Evolutionary conservation across 2,888 invertebrate species (phyloP), one percentile per base, ranked within the genome.

Genomic region (Heliconius erato): DNA sequence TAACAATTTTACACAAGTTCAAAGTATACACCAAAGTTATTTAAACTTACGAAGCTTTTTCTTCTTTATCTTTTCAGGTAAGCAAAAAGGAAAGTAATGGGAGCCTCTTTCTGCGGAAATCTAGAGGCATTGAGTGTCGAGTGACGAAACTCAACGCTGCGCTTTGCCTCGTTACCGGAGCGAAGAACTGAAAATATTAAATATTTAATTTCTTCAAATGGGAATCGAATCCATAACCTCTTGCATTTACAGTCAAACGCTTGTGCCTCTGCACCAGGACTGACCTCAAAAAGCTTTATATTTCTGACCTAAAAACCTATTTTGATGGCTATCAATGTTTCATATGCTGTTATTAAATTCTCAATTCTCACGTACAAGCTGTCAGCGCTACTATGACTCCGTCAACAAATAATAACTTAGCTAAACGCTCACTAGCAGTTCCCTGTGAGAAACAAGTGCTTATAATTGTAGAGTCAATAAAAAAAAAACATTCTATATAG

Each of bases 281-380:
- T 23, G 54, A 54, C 54, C 54, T 54, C 54, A 54, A 23, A 54
- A 54, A 54, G 3, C 23, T 23, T 54, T 26, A 26, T 72, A 49
- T 72, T 26, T 72, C 28, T 26, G 26, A 49, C 44, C 72, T 72
- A 26, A 72, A 72, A 72, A 72, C 44, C 26, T 72, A 72, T 49
- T 44, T 72, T 26, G 44, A 23, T 44, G 44, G 26, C 71, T 72
- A 72, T 49, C 44, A 72, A 72, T 72, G 72, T 72, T 44, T 72
- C 71, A 72, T 72, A 72, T 7, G 19, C 26, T 49, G 72, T 72
- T 76, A 35, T 77, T 81, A 63, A 69, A 81, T 79, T 80, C 68
- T 74, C 44, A 74, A 74, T 83, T 93, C 93, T 89, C 93, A 93
- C 93, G 91, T 88, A 86, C 87, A 86, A 85, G 87, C 89, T 88